Base-by-base conservation (phyloP, 2,797 vertebrate species). In the Micromesistius poutassou region DNA sequence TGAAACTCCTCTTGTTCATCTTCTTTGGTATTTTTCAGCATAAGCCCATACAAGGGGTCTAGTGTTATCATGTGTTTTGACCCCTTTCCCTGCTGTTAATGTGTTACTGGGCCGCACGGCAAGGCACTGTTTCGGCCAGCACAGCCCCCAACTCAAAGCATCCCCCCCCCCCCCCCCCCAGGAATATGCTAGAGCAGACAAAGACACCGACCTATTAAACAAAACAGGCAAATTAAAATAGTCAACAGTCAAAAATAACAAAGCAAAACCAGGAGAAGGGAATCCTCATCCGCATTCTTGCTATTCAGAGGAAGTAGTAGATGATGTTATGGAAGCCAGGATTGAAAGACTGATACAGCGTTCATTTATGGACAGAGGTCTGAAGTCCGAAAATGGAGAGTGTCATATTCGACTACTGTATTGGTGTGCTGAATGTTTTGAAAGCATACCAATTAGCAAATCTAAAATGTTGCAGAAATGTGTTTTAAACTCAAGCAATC, bases 261-360 rank as follows among this genome's bases (percentile, higher is more conserved):
- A 88, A 89, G 87, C 85, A 40, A 89, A 79, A 77, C 85, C 87
- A 87, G 83, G 36, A 89, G 90, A 89, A 89, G 75, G 90, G 74
- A 74, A 81, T 86, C 92, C 95, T 95, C 94, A 80, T 86, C 92
- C 95, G 95, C 94, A 94, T 91, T 92, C 93, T 94, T 89, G 94
- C 95, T 96, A 93, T 90, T 94, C 96, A 96, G 95, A 95, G 95
- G 88, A 84, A 79, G 82, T 80, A 90, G 72, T 46, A 81, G 92
- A 94, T n/a, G n/a, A n/a, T 93, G 95, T 94, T 94, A 94, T 40
- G 86, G 92, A 96, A 95, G 96, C 95, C 88, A 86, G 88, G 92
- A 94, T 90, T 91, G 89, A 91, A 93, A 90, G 93, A 94, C 93
- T 12, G 36, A 38, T 38, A 10, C 36, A 9, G 36, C 36, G 36